Conservation (phyloP, 2,113 vertebrate species). For the Prionailurus bengalensis region DNA sequence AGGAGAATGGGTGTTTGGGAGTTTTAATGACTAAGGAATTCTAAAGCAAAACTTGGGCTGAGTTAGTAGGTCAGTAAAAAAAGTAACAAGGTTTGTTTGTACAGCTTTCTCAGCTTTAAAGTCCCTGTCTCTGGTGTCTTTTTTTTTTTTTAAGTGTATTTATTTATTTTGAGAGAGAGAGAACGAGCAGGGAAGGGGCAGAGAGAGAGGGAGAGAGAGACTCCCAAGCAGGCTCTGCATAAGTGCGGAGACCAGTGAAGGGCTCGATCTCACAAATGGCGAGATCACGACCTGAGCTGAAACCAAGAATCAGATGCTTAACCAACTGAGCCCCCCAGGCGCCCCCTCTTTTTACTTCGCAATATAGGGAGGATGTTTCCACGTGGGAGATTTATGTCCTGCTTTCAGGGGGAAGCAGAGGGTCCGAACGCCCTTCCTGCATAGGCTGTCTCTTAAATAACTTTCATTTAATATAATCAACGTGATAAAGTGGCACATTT, state of each 20-base stretch:
- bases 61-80: not conserved
- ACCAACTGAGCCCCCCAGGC: too few relatives aligned
- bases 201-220: too few relatives aligned
- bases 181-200: too few relatives aligned
- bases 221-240: too few relatives aligned
- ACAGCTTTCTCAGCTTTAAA: not conserved
- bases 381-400: not conserved
- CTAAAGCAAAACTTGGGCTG: not conserved
- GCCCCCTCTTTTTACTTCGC: not conserved
- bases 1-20: not conserved
- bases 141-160: too few relatives aligned
- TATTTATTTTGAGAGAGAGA: too few relatives aligned
- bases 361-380: not conserved
- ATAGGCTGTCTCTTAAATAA: not conserved
- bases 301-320: too few relatives aligned
- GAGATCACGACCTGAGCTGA: too few relatives aligned
- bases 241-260: too few relatives aligned
- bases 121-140: not conserved
- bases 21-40: not conserved
- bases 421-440: not conserved
- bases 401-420: not conserved
- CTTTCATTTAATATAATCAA: not conserved
- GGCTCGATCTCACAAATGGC: too few relatives aligned
- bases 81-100: not conserved
- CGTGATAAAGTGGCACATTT: not conserved